phyloP scores from a whole-genome alignment of 2,113 vertebrate species.

The Megaceryle maxima region DNA sequence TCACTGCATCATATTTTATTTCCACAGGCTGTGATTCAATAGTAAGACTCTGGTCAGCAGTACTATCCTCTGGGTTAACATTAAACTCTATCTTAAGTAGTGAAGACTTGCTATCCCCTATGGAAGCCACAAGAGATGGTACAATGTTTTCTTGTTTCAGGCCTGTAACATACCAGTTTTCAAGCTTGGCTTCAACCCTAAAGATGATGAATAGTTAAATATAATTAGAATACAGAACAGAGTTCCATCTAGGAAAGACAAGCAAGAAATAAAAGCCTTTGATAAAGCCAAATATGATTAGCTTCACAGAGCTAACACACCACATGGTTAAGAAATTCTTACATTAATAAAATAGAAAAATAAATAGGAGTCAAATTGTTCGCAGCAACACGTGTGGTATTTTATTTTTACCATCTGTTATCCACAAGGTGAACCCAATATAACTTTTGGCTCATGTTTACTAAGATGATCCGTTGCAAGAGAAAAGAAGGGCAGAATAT shows the following conservation, averaged over 20 bases:
- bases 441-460: background rate
- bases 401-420: background rate
- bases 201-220: background rate
- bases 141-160: constrained; percentile 82
- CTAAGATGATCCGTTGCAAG: background rate
- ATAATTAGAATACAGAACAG: background rate
- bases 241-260: background rate
- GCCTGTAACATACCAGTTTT: constrained; percentile 94
- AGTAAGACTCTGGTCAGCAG: constrained; percentile 85
- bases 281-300: background rate
- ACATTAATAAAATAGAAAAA: background rate
- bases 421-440: background rate
- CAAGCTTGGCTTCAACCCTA: constrained; percentile 89
- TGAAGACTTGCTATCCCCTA: constrained; percentile 84
- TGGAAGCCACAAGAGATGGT: constrained; percentile 90
- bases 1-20: constrained; percentile 95
- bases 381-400: background rate
- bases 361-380: background rate
- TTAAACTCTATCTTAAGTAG: constrained; percentile 88
- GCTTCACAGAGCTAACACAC: background rate
- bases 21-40: constrained; percentile 93
- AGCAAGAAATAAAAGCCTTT: background rate
- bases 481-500: background rate
- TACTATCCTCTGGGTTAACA: constrained; percentile 83
- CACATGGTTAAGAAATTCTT: background rate